Evolutionary conservation across 2,797 vertebrate species (phyloP).

Genomic region (Dromococcyx pavoninus): DNA sequence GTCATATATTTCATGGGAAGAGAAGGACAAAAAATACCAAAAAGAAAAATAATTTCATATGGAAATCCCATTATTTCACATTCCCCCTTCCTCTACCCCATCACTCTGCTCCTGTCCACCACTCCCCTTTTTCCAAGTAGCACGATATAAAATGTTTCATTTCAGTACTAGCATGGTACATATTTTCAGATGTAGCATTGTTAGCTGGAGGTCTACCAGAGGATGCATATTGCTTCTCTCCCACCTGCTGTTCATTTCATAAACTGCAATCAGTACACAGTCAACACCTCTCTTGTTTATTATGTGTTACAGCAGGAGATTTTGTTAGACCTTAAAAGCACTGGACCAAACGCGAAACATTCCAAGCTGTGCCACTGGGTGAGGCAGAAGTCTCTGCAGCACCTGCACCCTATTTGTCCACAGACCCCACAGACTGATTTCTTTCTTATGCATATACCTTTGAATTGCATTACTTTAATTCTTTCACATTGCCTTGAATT

Average conservation of each 20-base stretch:
- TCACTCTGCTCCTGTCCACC: background rate
- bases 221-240: constrained; percentile 57
- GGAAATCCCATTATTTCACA: background rate
- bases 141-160: background rate
- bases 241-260: constrained; percentile 72
- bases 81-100: background rate
- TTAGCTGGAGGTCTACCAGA: constrained; percentile 20
- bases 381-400: background rate
- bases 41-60: background rate
- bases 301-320: constrained; percentile 30
- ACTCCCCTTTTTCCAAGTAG: background rate
- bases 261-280: constrained; percentile 63
- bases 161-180: background rate
- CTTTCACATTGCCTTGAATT: background rate
- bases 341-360: background rate
- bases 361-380: background rate
- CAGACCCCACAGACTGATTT: background rate
- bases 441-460: background rate
- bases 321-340: constrained; percentile 12
- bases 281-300: constrained; percentile 53
- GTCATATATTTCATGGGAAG: background rate
- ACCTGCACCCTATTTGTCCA: background rate
- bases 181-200: background rate
- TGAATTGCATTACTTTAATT: background rate
- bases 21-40: background rate